Conservation (phyloP, 2,797 vertebrate genomes). For the Tadarida brasiliensis region DNA sequence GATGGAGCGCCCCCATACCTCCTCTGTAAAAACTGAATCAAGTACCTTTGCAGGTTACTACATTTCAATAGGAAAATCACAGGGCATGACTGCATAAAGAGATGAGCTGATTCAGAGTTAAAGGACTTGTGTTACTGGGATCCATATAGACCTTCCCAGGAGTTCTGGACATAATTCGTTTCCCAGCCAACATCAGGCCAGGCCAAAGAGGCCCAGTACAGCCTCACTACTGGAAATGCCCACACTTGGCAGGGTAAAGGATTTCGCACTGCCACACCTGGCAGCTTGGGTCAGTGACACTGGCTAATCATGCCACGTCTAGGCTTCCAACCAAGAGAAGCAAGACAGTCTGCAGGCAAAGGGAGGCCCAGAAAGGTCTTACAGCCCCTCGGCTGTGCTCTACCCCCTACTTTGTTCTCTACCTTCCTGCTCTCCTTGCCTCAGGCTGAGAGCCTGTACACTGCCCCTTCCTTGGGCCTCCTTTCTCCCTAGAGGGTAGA, state of each 20-base stretch:
- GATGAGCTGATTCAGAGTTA: not conserved
- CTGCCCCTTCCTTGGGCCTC: not conserved
- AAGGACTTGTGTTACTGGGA: not conserved
- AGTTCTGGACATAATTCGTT: not conserved
- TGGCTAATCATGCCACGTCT: not conserved
- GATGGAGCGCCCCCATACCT: not conserved
- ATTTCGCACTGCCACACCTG: not conserved
- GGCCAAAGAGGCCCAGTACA: not conserved
- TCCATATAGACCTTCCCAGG: not conserved
- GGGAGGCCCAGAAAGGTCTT: not conserved
- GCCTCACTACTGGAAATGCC: not conserved
- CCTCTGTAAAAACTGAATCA: not conserved
- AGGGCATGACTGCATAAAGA: not conserved
- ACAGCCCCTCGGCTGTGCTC: not conserved
- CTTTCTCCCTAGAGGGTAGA: not conserved
- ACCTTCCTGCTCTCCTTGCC: not conserved
- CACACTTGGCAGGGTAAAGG: not conserved
- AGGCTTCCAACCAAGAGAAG: constrained; percentile 10
- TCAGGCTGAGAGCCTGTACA: not conserved
- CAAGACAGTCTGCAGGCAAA: not conserved
- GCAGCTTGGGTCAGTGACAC: not conserved
- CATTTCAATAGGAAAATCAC: not conserved
- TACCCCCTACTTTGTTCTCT: not conserved
- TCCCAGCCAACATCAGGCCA: not conserved
- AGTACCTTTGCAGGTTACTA: not conserved